These are phyloP conservation scores for Antitype chi DNA, from an alignment of 2,888 invertebrate species.

Conservation along the genomic window DNA sequence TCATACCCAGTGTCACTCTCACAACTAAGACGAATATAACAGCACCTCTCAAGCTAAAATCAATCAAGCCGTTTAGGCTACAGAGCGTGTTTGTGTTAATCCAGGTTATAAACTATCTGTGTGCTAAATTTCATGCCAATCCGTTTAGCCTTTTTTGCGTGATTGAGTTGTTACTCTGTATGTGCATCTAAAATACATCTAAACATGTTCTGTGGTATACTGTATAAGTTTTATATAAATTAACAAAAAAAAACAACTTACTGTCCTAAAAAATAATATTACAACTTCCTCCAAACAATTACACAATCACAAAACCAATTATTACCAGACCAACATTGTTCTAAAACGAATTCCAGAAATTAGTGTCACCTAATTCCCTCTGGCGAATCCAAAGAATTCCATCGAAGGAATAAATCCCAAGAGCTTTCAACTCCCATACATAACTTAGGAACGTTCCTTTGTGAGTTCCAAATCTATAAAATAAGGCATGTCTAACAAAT, in stretches of 20 bases:
- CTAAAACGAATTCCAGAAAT: slow-evolving; percentile 53
- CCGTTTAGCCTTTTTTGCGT: no score
- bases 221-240: neutral
- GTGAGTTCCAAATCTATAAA: slow-evolving; percentile 59
- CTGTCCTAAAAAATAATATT: neutral
- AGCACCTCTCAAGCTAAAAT: no score
- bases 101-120: no score
- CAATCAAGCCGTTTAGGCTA: no score
- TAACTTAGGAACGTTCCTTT: slow-evolving; percentile 57
- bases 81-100: no score
- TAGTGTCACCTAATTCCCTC: slow-evolving; percentile 36
- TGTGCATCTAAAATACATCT: no score
- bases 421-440: slow-evolving; percentile 48
- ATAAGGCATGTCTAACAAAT: slow-evolving; percentile 57
- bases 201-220: no score
- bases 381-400: slow-evolving; percentile 39
- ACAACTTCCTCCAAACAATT: slow-evolving; percentile 4
- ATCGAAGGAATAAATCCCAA: slow-evolving; percentile 46
- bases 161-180: no score
- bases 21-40: no score
- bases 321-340: slow-evolving; percentile 21
- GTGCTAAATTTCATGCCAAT: no score
- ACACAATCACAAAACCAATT: slow-evolving; percentile 25
- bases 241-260: neutral
- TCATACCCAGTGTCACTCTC: no score